Evolutionary conservation across 2,797 vertebrate species (phyloP).

Genomic region (Chloroceryle inda): DNA sequence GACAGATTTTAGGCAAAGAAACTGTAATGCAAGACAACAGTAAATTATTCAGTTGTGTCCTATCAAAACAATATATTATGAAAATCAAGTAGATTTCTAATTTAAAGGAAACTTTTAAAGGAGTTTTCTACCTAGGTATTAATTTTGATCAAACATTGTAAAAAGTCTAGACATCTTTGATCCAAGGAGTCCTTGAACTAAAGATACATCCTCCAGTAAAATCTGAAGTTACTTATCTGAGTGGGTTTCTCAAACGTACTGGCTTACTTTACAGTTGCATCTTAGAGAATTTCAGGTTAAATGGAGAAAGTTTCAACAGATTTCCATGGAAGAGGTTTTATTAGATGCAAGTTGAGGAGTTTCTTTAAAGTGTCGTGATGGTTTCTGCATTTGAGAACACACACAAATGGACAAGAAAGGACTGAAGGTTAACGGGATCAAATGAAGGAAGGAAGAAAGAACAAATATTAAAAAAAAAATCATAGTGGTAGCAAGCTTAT

Average conservation of each 20-base stretch:
- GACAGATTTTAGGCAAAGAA: neutral
- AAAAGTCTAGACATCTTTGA: neutral
- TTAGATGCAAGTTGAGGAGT: neutral
- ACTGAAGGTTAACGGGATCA: neutral
- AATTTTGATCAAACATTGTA: neutral
- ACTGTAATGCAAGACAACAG: neutral
- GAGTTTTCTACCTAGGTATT: neutral
- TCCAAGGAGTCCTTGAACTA: neutral
- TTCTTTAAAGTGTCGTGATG: neutral
- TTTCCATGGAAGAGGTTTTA: neutral
- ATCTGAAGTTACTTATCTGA: neutral
- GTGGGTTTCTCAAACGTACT: neutral
- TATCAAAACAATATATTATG: neutral
- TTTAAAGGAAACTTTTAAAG: neutral
- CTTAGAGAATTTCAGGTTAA: neutral
- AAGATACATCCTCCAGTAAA: neutral
- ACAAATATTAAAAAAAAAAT: neutral
- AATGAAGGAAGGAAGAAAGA: neutral
- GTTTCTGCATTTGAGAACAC: neutral
- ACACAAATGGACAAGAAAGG: neutral
- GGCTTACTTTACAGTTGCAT: neutral
- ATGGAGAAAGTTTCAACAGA: neutral
- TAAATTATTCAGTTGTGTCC: neutral
- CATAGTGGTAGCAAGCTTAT: neutral
- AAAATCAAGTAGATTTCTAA: neutral